Evolutionary conservation across 1,140 invertebrate species (phyloP).

Genomic region (Drosophila micromelanica): DNA sequence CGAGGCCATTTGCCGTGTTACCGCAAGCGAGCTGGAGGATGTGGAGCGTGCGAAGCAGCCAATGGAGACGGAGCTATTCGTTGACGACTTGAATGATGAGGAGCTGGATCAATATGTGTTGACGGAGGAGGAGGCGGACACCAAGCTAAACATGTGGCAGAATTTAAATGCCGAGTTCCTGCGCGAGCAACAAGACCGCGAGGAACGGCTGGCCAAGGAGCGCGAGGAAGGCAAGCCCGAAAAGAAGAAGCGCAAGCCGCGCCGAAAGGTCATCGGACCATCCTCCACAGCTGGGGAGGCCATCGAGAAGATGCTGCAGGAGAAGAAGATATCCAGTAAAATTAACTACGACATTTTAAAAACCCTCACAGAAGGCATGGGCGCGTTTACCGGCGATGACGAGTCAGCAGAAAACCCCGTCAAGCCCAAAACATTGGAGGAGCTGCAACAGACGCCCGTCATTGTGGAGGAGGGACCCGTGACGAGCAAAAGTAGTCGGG

Average conservation of each 20-base stretch:
- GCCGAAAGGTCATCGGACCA: conserved; percentile 86
- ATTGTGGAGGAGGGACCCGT: conserved; percentile 72
- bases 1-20: conserved; percentile 76
- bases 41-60: conserved; percentile 72
- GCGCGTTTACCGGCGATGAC: conserved; percentile 40
- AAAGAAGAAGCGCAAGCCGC: conserved; percentile 88
- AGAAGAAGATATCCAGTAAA: conserved; percentile 97
- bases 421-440: conserved; percentile 53
- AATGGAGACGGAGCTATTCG: conserved; percentile 87
- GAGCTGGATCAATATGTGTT: conserved; percentile 96
- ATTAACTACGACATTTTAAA: conserved; percentile 99
- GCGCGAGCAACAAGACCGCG: conserved; percentile 92
- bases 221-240: conserved; percentile 92
- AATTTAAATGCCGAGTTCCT: conserved; percentile 93
- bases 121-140: conserved; percentile 90
- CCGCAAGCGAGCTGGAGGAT: conserved; percentile 66
- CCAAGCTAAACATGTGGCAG: conserved; percentile 94
- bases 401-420: conserved; percentile 5
- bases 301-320: conserved; percentile 96
- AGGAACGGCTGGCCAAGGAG: conserved; percentile 90
- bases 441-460: conserved; percentile 49
- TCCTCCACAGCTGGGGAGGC: conserved; percentile 95
- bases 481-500: conserved; percentile 51
- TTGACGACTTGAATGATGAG: conserved; percentile 93
- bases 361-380: conserved; percentile 85